Evolutionary conservation across 2,113 vertebrate species (phyloP).

Genomic region (Oryzias woworae): DNA sequence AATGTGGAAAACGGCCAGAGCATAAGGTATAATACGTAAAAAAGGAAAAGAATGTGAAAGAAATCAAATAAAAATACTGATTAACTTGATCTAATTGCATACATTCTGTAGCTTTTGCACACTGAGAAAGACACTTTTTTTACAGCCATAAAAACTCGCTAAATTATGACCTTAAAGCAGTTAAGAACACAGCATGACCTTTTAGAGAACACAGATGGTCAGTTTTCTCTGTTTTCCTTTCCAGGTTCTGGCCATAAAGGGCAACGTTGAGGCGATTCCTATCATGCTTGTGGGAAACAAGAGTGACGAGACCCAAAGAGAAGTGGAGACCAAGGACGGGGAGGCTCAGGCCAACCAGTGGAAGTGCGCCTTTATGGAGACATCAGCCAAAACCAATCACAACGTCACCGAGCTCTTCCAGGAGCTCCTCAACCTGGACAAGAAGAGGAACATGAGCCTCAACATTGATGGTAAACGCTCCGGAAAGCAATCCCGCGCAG

Average conservation of each 20-base stretch:
- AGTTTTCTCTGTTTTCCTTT: neutral
- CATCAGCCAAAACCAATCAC: slow-evolving; percentile 98
- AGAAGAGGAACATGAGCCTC: slow-evolving; percentile 92
- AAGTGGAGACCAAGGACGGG: slow-evolving; percentile 90
- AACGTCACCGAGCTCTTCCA: slow-evolving; percentile 98
- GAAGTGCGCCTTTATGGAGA: slow-evolving; percentile 99
- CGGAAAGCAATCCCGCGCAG: slow-evolving; percentile 90
- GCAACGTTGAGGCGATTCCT: slow-evolving; percentile 90
- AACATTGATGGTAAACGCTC: slow-evolving; percentile 91
- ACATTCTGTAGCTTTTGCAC: no score
- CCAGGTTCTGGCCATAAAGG: slow-evolving; percentile 88
- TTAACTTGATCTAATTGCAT: no score
- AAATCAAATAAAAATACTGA: no score
- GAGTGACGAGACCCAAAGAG: slow-evolving; percentile 93
- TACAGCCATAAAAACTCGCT: no score
- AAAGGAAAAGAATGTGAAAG: no score
- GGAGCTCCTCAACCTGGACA: slow-evolving; percentile 97
- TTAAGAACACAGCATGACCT: no score
- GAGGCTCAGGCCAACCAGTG: slow-evolving; percentile 91
- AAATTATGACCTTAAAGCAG: no score
- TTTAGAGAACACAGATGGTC: no score
- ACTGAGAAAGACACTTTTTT: no score
- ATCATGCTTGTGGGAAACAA: slow-evolving; percentile 98
- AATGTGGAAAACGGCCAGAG: no score
- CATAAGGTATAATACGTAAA: no score